Evolutionary conservation across 2,888 invertebrate genomes (phyloP), one percentile per base, ranked within the genome.

Genomic region (Gnatocerus cornutus): DNA sequence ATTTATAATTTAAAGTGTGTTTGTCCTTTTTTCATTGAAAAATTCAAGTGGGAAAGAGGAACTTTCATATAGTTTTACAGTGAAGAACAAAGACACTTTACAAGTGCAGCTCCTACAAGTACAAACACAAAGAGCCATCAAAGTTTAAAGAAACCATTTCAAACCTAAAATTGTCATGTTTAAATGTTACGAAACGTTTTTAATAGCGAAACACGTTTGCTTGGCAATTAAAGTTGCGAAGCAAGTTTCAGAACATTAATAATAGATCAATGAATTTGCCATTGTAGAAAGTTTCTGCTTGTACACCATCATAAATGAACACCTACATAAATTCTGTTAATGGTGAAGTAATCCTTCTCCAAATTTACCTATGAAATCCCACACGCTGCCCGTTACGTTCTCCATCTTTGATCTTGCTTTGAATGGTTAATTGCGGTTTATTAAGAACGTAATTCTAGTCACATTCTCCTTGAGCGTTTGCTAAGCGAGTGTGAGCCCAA

Each of bases 341-440:
- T 56, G 56, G 56, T 16, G 56, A 46, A 33, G 9, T 46, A 59
- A 45, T 59, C 59, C 33, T 10, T 59, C 45, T 46, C 59, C 5
- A 27, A 56, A 59, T 33, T 59, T 29, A 46, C 46, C 33, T 43
- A 10, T 27, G 12, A 43, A 43, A 56, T 39, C 56, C 37, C 39
- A 21, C 21, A 21, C 4, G 55, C 16, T 56, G 43, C 16, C 46
- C 59, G 30, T 12, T 46, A 59, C 33, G 14, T 10, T 12, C 30
- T 13, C 16, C 59, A 59, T 46, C 14, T 59, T 43, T 64, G 64
- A 53, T 53, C 43, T 64, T 45, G 27, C 41, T 45, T 37, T 64
- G 53, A 64, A 55, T 43, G 33, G 27, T 55, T 55, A 55, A 53
- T 55, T 64, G 53, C 16, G 64, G 62, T 64, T 64, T 64, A 55